Evolutionary conservation across 2,888 invertebrate genomes (phyloP), one percentile per base, ranked within the genome.

Genomic region (Parnassius smintheus): DNA sequence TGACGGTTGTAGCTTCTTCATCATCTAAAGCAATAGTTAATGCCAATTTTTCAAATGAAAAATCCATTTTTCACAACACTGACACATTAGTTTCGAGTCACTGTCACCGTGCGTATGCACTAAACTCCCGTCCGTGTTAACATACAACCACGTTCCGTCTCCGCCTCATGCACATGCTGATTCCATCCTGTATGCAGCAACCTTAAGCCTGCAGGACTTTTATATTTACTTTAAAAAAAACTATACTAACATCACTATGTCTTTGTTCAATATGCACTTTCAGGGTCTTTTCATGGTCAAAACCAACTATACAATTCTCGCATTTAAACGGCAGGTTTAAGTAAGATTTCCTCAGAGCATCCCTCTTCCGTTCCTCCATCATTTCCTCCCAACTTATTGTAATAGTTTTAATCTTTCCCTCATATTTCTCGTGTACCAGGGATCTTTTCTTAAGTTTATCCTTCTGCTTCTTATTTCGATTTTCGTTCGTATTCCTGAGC

Each of bases 321-420:
- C 89, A 90, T 67, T 84, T 86, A 49, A 71, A 86, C 0, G 86
- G 85, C 10, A 88, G 69, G 41, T 79, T 85, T 45, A 85, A 53
- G 65, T 83, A 90, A 0, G 74, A 73, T 9, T 74, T 75, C 2
- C 76, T 83, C 0, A 61, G 68, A 0, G 77, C 72, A 4, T 85
- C 77, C 0, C 62, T 68, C 0, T 74, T 73, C 13, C 90, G 77
- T 35, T 88, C 88, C 9, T 72, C 68, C 25, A 70, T 57, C 65
- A 88, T 67, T 52, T 88, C 84, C 2, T 80, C 71, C 22, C 68
- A 68, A 12, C 65, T 77, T 2, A 89, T 60, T 1, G 68, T 71
- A 0, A 85, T 68, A 0, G 78, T 71, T n/a, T 66, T 68, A 2
- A 88, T 80, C 60, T 85, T 85, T 0, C 80, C 85, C 2, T 78